Conservation (phyloP, 2,888 invertebrate genomes). For the Tortricodes alternella region DNA sequence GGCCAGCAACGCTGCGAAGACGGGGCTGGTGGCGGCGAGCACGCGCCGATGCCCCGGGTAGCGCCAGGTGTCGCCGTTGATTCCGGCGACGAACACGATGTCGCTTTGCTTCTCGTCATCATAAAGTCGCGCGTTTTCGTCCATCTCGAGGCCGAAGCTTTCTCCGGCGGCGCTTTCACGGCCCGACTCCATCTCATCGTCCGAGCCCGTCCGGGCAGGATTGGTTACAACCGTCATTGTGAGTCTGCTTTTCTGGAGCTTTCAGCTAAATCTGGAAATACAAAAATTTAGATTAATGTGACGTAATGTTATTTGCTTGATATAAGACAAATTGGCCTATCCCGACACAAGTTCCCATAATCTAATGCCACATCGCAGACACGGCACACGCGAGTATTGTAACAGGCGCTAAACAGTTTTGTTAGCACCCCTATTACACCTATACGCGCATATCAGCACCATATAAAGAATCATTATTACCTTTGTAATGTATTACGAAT, state of each 20-base stretch:
- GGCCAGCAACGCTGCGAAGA: constrained; percentile 83
- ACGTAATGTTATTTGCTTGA: too few relatives aligned
- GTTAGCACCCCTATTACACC: constrained; percentile 65
- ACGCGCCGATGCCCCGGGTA: constrained; percentile 86
- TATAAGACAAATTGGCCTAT: too few relatives aligned
- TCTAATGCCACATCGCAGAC: not conserved
- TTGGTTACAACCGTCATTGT: constrained; percentile 78
- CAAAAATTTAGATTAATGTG: constrained; percentile 31
- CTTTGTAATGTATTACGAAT: constrained; percentile 59
- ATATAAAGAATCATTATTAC: constrained; percentile 77
- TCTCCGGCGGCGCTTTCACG: constrained; percentile 41
- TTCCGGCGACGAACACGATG: constrained; percentile 85
- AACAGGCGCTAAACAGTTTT: constrained; percentile 54
- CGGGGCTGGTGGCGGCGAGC: constrained; percentile 84
- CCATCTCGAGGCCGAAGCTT: constrained; percentile 43
- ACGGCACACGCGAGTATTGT: constrained; percentile 37
- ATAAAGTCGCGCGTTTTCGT: constrained; percentile 65
- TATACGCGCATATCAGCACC: constrained; percentile 62
- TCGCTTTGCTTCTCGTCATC: constrained; percentile 83
- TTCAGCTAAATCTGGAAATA: constrained; percentile 54
- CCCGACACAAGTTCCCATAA: not conserved
- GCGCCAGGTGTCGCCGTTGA: constrained; percentile 85
- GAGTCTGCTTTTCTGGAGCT: constrained; percentile 35
- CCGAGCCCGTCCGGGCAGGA: constrained; percentile 61
- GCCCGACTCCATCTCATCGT: constrained; percentile 56